Percentiles rank a stretch among this genome's conserved stretches.
These are phyloP conservation scores for Molorchus minor DNA, from an alignment of 2,888 invertebrate genomes.

Conservation along the genomic window DNA sequence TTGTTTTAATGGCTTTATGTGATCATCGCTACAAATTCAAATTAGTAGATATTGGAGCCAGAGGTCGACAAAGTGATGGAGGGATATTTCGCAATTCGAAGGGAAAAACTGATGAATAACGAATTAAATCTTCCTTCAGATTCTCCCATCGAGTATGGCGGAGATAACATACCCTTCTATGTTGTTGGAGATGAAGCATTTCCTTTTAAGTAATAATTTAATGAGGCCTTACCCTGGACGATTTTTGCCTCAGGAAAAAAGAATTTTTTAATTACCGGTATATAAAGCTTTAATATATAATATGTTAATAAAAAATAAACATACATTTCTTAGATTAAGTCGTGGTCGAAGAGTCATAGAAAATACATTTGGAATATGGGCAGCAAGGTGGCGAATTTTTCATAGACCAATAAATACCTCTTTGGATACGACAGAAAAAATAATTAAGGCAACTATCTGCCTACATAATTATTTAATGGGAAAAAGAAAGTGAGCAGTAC, in stretches of 20 bases:
- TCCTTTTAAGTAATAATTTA: conserved; percentile 2
- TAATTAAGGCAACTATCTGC: conserved; percentile 1
- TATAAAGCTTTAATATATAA: neutral
- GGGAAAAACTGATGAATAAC: conserved; percentile 1
- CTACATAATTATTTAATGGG: conserved; percentile 3
- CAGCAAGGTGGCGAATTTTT: conserved; percentile 9
- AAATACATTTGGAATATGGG: conserved; percentile 8
- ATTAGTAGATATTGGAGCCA: neutral
- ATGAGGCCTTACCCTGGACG: neutral
- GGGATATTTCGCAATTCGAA: neutral
- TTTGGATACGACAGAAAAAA: neutral
- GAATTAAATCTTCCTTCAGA: conserved; percentile 15
- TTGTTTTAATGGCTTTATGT: conserved; percentile 15
- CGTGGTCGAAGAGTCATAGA: neutral
- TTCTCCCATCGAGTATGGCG: neutral
- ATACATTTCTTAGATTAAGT: neutral
- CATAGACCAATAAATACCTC: neutral
- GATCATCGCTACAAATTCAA: neutral
- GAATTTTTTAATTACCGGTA: neutral
- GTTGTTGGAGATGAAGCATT: conserved; percentile 18
- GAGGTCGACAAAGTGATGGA: neutral
- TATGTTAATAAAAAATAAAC: neutral
- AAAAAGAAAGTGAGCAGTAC: neutral
- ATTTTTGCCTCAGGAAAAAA: neutral
- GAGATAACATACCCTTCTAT: conserved; percentile 12